phyloP scores from a whole-genome alignment of 2,113 vertebrate species.

The Callipepla squamata region DNA sequence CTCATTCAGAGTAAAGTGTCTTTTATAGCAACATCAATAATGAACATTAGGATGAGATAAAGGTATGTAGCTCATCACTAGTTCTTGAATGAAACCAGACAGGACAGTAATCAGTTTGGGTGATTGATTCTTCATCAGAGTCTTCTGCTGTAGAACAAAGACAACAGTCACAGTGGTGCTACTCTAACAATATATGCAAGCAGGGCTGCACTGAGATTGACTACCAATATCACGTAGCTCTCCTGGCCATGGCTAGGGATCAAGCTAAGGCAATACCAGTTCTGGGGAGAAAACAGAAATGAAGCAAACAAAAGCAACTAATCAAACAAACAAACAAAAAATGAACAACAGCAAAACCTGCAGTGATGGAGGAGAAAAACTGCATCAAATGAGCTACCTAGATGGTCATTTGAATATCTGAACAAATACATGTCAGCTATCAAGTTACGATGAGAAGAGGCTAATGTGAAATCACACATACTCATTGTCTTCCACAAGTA shows the following conservation, averaged over 20 bases:
- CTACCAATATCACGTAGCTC: not conserved
- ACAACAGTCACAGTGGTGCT: not conserved
- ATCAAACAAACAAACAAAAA: not conserved
- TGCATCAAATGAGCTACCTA: not conserved
- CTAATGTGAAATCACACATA: not conserved
- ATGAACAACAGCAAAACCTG: not conserved
- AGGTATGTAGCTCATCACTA: not conserved
- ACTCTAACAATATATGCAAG: not conserved
- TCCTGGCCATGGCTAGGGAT: not conserved
- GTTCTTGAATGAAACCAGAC: not conserved
- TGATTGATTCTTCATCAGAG: not conserved
- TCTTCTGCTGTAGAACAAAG: not conserved
- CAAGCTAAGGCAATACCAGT: rapidly evolving
- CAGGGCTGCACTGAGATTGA: not conserved
- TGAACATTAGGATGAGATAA: not conserved
- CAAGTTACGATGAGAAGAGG: not conserved
- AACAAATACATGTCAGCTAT: not conserved
- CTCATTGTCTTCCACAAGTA: not conserved
- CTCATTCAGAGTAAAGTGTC: not conserved
- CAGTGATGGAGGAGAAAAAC: not conserved
- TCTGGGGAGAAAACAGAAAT: too few species aligned
- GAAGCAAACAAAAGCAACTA: not conserved
- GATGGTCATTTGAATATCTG: not conserved
- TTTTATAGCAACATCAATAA: constrained; percentile 8
- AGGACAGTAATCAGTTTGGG: not conserved